Percentiles rank a stretch among this genome's conserved stretches.
Evolutionary conservation across 2,888 invertebrate species (phyloP).

Genomic region (Acanthosepion esculentum): DNA sequence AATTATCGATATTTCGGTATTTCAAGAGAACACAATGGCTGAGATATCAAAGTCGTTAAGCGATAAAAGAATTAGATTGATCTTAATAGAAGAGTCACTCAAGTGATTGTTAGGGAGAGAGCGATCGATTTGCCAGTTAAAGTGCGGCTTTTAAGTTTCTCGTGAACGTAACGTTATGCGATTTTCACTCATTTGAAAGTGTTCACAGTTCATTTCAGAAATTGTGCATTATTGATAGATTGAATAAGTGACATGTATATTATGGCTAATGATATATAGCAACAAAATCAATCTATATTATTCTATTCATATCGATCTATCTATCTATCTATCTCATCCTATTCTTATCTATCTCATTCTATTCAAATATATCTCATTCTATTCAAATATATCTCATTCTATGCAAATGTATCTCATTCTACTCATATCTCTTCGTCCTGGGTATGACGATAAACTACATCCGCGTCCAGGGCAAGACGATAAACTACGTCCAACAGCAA

Average conservation of each 20-base stretch:
- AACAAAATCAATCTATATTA: too few species aligned
- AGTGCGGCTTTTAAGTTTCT: conserved; percentile 33
- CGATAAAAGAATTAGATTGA: conserved; percentile 1
- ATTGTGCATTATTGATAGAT: neutral
- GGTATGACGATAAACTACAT: too few species aligned
- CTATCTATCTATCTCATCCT: too few species aligned
- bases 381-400: too few species aligned
- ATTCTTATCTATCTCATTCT: too few species aligned
- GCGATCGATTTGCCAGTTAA: neutral
- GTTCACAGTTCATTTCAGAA: conserved; percentile 4
- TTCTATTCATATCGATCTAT: too few species aligned
- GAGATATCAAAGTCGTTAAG: conserved; percentile 33
- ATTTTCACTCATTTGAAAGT: neutral
- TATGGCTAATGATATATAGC: neutral
- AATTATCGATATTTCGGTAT: neutral
- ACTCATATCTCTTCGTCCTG: too few species aligned
- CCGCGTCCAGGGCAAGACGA: too few species aligned
- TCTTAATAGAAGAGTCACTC: neutral
- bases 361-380: too few species aligned
- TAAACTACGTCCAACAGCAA: too few species aligned
- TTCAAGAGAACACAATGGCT: conserved; percentile 17
- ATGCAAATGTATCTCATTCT: too few species aligned
- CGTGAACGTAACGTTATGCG: neutral
- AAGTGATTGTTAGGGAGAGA: neutral
- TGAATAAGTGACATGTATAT: neutral